A percentile compares a stretch with the other conserved stretches of the same genome.
These are phyloP conservation scores for Coracopsis vasa DNA, from an alignment of 2,113 vertebrate genomes.

Conservation along the genomic window DNA sequence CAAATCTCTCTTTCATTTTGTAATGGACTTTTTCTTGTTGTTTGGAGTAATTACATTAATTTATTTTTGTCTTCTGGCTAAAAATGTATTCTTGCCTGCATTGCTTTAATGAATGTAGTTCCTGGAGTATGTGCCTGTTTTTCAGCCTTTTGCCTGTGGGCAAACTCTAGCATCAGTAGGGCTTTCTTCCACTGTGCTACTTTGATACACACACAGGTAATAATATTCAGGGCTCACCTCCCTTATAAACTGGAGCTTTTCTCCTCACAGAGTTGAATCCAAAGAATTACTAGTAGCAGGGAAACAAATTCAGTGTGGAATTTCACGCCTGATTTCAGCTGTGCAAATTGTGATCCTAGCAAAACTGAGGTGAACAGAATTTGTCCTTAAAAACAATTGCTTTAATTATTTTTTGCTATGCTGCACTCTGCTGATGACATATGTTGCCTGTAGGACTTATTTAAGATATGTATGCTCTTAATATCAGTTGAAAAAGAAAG, in stretches of 20 bases:
- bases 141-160: background rate
- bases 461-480: background rate
- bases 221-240: background rate
- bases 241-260: background rate
- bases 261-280: background rate
- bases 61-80: background rate
- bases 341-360: background rate
- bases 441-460: background rate
- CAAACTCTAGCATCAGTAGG: background rate
- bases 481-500: background rate
- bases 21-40: background rate
- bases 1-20: background rate
- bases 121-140: background rate
- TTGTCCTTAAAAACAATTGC: slow-evolving; percentile 29
- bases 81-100: background rate
- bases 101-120: background rate
- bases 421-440: background rate
- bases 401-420: slow-evolving; percentile 15
- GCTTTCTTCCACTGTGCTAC: background rate
- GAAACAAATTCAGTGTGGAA: background rate
- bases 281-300: background rate
- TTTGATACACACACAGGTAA: background rate
- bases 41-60: background rate
- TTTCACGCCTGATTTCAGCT: background rate
- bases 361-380: background rate